phyloP scores from a whole-genome alignment of 37 sponge, comb jelly and placozoan species.

The Amphimedon queenslandica region DNA sequence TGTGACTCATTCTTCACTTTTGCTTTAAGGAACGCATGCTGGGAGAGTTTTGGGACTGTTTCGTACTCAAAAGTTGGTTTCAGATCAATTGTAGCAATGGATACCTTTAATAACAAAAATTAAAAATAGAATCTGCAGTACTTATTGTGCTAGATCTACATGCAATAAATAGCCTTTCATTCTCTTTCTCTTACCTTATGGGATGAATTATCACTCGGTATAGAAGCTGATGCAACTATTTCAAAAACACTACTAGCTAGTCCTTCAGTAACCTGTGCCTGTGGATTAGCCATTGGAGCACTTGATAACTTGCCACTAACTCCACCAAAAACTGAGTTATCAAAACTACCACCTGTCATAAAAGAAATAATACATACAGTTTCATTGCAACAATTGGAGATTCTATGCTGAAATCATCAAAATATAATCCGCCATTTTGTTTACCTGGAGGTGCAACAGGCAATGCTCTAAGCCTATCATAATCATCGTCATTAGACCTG shows the following conservation, averaged over 20 bases:
- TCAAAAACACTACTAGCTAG: slow-evolving; percentile 61
- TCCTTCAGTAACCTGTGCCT: slow-evolving; percentile 47
- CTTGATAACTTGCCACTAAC: neutral
- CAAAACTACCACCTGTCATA: no score
- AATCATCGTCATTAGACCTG: no score
- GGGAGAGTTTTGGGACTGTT: slow-evolving; percentile 70
- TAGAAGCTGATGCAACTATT: slow-evolving; percentile 35
- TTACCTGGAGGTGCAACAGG: neutral
- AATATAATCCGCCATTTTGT: no score
- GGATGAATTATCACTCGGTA: slow-evolving; percentile 61
- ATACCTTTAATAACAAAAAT: slow-evolving; percentile 31
- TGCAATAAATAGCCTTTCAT: neutral
- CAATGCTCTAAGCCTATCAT: neutral
- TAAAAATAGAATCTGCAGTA: neutral
- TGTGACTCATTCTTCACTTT: slow-evolving; percentile 52
- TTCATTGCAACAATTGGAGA: no score
- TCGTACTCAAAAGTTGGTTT: slow-evolving; percentile 71
- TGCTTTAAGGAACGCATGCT: slow-evolving; percentile 74
- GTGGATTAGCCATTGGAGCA: neutral
- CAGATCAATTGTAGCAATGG: slow-evolving; percentile 49
- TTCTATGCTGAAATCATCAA: no score
- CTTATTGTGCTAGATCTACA: neutral
- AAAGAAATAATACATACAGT: no score
- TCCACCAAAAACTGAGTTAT: no score
- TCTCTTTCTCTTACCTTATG: no score